Evolutionary conservation across 1,140 invertebrate species (phyloP), one percentile per base, ranked within the genome.

Genomic region (Danaus plexippus): DNA sequence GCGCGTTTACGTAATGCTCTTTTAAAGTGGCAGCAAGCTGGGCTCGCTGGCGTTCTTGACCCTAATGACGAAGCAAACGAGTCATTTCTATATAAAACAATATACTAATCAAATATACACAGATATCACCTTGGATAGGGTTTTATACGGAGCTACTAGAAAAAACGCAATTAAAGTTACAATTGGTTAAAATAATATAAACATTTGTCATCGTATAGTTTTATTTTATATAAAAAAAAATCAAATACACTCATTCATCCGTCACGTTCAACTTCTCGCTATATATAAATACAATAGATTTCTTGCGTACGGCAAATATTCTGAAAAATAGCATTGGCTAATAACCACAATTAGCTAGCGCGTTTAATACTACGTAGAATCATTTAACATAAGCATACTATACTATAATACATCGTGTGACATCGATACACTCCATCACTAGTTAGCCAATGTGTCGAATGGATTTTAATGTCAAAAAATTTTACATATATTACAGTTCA

Each of bases 161-260:
- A 32, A n/a, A 6, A 32, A 32, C 22, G 1, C 22, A 32, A 32
- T 32, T 3, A 32, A 32, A 32, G n/a, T n/a, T n/a, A n/a, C n/a
- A 32, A 32, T 3, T 32, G 53, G 43, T 43, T 9, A 44, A 52
- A 74, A 32, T 32, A 75, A 69, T 40, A 71, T 75, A 71, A 47
- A 57, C 57, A 61, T 68, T 65, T 73, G 71, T 79, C 69, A 66
- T 83, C 80, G 73, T 80, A 84, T 84, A 83, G 61, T 77, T 80
- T 85, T 81, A 69, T 84, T 85, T 78, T 81, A 80, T 85, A 85
- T 74, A 83, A 85, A 85, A 85, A 83, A 85, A 85, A 85, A 82
- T 82, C 77, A 78, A 77, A 82, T 78, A 69, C 77, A 69, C 63
- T 66, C 82, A 73, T 80, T 67, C 82, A 75, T 85, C 62, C 78